These are phyloP conservation scores for Rugalucina vietnamica DNA, from an alignment of 2,888 invertebrate species.

Conservation along the genomic window DNA sequence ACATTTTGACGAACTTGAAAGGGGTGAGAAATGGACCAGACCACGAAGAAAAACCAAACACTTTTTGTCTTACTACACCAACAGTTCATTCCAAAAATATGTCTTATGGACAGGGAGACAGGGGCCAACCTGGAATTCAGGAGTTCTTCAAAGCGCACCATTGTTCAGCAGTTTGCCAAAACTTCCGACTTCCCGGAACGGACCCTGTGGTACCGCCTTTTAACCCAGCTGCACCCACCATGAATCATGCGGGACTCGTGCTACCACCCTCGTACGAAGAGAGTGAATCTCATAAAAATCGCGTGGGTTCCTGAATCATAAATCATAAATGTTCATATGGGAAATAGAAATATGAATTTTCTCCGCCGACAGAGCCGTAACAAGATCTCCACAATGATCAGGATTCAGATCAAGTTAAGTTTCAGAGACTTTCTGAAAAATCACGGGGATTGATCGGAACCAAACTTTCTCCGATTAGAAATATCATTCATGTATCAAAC, in stretches of 20 bases:
- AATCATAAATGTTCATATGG: no score
- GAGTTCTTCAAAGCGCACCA: constrained; percentile 54
- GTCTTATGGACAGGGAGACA: constrained; percentile 39
- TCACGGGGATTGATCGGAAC: no score
- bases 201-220: neutral
- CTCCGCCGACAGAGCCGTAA: no score
- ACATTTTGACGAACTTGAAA: constrained; percentile 48
- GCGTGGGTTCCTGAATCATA: no score
- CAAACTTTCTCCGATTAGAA: no score
- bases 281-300: neutral
- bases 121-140: constrained; percentile 34
- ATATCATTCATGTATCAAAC: no score
- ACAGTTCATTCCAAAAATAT: constrained; percentile 43
- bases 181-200: neutral
- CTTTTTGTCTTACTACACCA: constrained; percentile 50
- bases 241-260: neutral
- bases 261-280: neutral
- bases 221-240: neutral
- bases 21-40: constrained; percentile 22
- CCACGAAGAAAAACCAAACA: constrained; percentile 30
- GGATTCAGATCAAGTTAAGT: no score
- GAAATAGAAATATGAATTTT: no score
- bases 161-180: constrained; percentile 17
- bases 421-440: no score
- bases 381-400: no score